These are phyloP conservation scores for Dinomys branickii DNA, from an alignment of 2,113 vertebrate species.

Conservation along the genomic window DNA sequence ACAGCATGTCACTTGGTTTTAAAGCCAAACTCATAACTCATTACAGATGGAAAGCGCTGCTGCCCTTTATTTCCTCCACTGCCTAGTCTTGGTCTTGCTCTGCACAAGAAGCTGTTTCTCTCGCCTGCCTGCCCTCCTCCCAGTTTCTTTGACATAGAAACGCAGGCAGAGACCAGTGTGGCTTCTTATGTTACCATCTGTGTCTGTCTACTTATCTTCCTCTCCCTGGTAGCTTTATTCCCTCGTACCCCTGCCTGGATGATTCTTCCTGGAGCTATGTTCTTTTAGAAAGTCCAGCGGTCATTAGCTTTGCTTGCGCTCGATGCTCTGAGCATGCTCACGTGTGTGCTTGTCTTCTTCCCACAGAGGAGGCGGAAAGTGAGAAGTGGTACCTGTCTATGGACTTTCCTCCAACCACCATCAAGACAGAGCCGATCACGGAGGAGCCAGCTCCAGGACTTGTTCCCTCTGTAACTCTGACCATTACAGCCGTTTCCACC, in stretches of 20 bases:
- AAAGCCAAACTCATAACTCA: neutral
- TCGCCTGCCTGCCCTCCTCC: fast-evolving
- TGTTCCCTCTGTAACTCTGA: slow-evolving; percentile 91
- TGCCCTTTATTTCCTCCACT: fast-evolving
- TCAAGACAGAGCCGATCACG: slow-evolving; percentile 91
- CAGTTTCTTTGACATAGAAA: fast-evolving
- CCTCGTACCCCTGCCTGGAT: neutral
- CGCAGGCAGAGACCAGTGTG: fast-evolving
- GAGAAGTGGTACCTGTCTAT: slow-evolving; percentile 94
- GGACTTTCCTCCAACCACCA: slow-evolving; percentile 86
- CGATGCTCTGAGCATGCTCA: neutral
- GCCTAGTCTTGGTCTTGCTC: neutral
- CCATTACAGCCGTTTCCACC: slow-evolving; percentile 78
- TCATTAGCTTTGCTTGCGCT: slow-evolving; percentile 56
- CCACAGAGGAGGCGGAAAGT: slow-evolving; percentile 89
- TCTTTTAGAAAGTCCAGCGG: slow-evolving; percentile 43
- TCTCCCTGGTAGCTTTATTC: neutral
- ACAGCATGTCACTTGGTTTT: neutral
- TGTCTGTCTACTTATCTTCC: neutral
- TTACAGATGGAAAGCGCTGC: neutral
- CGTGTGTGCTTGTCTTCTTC: slow-evolving; percentile 40
- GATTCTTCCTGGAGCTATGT: slow-evolving; percentile 12
- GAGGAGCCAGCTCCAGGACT: slow-evolving; percentile 89
- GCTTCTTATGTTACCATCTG: neutral
- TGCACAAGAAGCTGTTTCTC: neutral